Percentiles rank a stretch among this genome's conserved stretches.
These are phyloP conservation scores for Ammodytes dubius DNA, from an alignment of 2,113 vertebrate species.

Conservation along the genomic window DNA sequence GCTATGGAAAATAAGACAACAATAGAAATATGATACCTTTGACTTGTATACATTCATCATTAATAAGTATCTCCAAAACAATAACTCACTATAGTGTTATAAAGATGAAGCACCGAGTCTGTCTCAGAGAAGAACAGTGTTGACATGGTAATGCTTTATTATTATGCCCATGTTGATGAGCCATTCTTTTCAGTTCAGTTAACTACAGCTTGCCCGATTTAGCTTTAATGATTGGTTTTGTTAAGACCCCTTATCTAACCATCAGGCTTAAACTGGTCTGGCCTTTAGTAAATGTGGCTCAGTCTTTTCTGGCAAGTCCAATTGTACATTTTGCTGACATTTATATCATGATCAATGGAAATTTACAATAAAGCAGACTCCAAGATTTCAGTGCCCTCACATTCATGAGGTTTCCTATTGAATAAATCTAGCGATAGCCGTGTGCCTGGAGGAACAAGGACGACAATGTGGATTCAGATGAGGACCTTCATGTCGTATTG, in stretches of 20 bases:
- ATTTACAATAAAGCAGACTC: constrained; percentile 12
- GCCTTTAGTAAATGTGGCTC: constrained; percentile 17
- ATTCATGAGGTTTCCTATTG: constrained; percentile 13
- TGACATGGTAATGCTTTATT: neutral
- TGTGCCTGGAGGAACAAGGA: neutral
- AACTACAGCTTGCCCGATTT: neutral
- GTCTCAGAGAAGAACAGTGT: neutral
- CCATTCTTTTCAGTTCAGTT: neutral
- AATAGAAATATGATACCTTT: too few species aligned
- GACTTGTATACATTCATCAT: neutral
- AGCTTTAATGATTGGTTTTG: neutral
- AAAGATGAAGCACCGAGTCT: neutral
- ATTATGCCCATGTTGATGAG: neutral
- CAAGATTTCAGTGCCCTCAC: neutral
- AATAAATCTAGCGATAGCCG: constrained; percentile 15
- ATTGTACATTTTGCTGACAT: constrained; percentile 10
- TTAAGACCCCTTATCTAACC: neutral
- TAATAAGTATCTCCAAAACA: neutral
- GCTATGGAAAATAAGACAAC: too few species aligned
- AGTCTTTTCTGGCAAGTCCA: constrained; percentile 4
- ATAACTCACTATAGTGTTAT: neutral
- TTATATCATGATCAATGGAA: constrained; percentile 18
- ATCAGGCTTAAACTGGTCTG: neutral
- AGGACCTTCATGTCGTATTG: constrained; percentile 21
- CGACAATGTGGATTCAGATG: constrained; percentile 3